Evolutionary conservation across 30 jellyfish, hydroid and myxozoan genomes (phyloP).

Genomic region (Nemopilema nomurai): DNA sequence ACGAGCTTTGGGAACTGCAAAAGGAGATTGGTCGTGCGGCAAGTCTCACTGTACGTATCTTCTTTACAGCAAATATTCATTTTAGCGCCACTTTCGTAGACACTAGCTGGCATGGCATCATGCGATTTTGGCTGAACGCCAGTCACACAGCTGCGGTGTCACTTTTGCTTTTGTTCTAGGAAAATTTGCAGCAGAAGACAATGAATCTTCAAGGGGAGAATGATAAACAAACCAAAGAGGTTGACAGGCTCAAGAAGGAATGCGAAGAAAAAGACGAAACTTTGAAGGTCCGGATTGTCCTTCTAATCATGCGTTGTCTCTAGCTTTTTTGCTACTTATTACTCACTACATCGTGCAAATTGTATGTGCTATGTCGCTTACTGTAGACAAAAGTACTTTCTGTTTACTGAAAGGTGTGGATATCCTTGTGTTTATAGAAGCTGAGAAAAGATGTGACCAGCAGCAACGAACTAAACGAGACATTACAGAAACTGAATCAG

Average conservation of each 20-base stretch:
- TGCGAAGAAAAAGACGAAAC: slow-evolving; percentile 33
- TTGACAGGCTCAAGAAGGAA: slow-evolving; percentile 6
- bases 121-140: neutral
- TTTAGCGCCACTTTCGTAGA: neutral
- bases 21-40: slow-evolving; percentile 29
- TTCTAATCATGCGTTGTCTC: neutral
- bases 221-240: neutral
- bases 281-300: slow-evolving; percentile 1
- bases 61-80: neutral
- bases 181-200: slow-evolving; percentile 28
- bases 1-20: slow-evolving; percentile 38
- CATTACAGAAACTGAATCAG: slow-evolving; percentile 39
- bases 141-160: neutral
- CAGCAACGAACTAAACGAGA: slow-evolving; percentile 6
- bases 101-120: neutral
- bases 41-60: slow-evolving; percentile 18
- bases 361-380: too few relatives aligned
- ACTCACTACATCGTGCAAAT: too few relatives aligned
- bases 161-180: slow-evolving; percentile 15
- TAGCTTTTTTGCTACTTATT: too few relatives aligned
- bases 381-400: neutral
- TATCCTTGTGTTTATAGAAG: slow-evolving; percentile 12
- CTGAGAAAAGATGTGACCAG: slow-evolving; percentile 6
- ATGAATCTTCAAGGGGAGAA: slow-evolving; percentile 24
- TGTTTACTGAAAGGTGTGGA: neutral